Evolutionary conservation across 2,113 vertebrate species (phyloP).

Genomic region (Rhynchomys soricoides): DNA sequence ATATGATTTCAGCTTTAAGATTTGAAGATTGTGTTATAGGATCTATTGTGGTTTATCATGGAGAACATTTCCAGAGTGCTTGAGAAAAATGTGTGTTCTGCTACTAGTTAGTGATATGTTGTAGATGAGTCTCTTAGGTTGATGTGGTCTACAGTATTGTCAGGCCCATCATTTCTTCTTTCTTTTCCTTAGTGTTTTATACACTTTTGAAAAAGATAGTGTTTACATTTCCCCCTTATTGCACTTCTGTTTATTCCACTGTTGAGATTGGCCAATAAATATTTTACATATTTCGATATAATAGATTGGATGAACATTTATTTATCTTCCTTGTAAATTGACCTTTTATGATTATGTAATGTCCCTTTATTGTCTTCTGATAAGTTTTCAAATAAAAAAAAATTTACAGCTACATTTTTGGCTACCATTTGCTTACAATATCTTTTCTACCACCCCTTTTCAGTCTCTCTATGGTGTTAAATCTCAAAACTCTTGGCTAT

Average conservation of each 20-base stretch:
- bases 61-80: background rate
- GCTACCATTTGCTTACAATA: background rate
- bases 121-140: background rate
- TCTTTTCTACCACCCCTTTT: background rate
- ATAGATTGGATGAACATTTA: background rate
- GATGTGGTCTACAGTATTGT: background rate
- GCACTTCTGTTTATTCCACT: background rate
- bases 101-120: background rate
- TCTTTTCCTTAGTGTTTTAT: background rate
- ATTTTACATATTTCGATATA: background rate
- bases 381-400: background rate
- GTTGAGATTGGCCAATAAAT: background rate
- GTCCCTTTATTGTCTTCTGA: background rate
- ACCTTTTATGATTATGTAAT: background rate
- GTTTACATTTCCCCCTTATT: background rate
- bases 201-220: background rate
- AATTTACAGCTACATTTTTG: background rate
- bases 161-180: background rate
- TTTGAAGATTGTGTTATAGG: background rate
- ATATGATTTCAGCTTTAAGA: background rate
- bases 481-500: background rate
- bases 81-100: background rate
- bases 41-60: background rate
- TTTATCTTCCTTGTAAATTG: background rate
- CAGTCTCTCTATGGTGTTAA: background rate